These are phyloP conservation scores for Macrophya annulata DNA, from an alignment of 2,888 invertebrate species.

Conservation along the genomic window DNA sequence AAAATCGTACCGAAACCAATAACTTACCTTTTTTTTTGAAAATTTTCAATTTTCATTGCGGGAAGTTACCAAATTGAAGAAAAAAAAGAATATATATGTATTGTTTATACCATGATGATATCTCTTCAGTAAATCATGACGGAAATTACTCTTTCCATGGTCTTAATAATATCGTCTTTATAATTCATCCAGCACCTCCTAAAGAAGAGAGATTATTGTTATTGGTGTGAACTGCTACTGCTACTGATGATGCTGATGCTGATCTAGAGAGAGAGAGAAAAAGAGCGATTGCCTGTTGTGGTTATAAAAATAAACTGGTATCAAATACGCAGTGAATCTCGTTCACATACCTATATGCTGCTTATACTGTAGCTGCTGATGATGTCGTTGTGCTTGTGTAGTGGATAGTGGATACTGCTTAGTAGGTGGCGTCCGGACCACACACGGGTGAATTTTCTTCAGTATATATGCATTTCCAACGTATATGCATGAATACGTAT, in stretches of 20 bases:
- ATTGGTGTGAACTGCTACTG: background rate
- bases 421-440: conserved; percentile 7
- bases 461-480: background rate
- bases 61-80: no score
- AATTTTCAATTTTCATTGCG: no score
- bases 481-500: background rate
- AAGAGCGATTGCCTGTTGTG: conserved; percentile 42
- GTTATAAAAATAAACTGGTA: conserved; percentile 48
- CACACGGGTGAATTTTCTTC: conserved; percentile 9
- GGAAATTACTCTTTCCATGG: background rate
- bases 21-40: no score
- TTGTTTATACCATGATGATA: background rate
- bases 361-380: background rate
- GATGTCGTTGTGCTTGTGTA: background rate
- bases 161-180: background rate
- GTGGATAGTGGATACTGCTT: background rate
- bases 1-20: no score
- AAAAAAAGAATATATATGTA: no score
- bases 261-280: conserved; percentile 4
- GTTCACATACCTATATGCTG: background rate
- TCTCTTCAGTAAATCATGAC: background rate
- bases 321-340: conserved; percentile 47
- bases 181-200: conserved; percentile 13
- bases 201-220: conserved; percentile 23
- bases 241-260: background rate